Conservation (phyloP, 2,888 invertebrate species). For the Craniophora ligustri region DNA sequence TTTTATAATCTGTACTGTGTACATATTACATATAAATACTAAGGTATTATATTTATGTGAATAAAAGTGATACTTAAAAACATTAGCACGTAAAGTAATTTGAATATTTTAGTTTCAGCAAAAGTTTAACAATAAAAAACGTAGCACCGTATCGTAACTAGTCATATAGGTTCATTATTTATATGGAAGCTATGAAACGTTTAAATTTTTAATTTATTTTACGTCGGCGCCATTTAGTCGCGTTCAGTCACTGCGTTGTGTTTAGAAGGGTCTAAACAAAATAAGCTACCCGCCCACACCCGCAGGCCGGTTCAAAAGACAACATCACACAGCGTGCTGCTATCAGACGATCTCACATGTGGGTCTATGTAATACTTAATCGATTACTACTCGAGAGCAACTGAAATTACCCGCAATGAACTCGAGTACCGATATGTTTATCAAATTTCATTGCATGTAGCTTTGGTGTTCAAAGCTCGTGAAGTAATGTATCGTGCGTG, state of each 20-base stretch:
- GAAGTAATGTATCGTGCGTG: constrained; percentile 39
- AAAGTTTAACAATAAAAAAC: no score
- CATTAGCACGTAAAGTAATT: no score
- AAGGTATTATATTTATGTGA: no score
- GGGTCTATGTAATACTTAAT: constrained; percentile 32
- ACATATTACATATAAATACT: no score
- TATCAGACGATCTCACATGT: constrained; percentile 46
- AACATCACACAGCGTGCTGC: constrained; percentile 64
- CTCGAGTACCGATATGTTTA: constrained; percentile 11
- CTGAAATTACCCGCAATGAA: constrained; percentile 3
- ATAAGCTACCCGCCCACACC: constrained; percentile 70
- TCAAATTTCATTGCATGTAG: constrained; percentile 2
- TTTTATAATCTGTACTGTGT: no score
- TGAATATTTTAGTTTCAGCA: no score
- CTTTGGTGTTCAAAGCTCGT: constrained; percentile 26
- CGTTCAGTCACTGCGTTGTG: constrained; percentile 47
- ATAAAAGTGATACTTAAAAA: no score
- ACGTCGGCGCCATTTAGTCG: constrained; percentile 40
- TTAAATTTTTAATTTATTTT: no score
- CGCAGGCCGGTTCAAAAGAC: constrained; percentile 67
- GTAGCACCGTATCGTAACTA: no score
- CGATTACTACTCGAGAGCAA: constrained; percentile 10
- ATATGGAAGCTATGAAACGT: constrained; percentile 11
- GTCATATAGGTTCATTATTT: not conserved
- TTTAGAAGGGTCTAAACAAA: constrained; percentile 69